A percentile compares a stretch with the other conserved stretches of the same genome.
Evolutionary conservation across 2,113 vertebrate genomes (phyloP).

Genomic region (Chrysemys picta): DNA sequence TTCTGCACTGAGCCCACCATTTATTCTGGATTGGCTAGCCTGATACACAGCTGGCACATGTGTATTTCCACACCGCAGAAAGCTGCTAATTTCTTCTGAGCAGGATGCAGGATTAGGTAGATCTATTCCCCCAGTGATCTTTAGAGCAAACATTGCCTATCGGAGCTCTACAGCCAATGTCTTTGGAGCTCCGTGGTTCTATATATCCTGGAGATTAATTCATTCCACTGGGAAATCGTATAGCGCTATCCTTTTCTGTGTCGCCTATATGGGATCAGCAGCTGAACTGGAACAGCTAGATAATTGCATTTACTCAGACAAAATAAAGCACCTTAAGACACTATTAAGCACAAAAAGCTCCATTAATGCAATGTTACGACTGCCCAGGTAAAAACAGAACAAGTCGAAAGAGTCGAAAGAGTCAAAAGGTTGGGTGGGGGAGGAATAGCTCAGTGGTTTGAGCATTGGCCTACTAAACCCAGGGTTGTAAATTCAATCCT

Average conservation of each 20-base stretch:
- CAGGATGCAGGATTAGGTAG: rapidly evolving
- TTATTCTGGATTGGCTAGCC: background rate
- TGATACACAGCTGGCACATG: background rate
- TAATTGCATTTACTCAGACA: background rate
- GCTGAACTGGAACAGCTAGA: background rate
- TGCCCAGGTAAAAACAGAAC: background rate
- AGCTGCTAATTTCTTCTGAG: background rate
- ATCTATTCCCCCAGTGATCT: background rate
- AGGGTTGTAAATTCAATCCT: too few species aligned
- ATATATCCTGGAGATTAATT: background rate
- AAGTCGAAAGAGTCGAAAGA: background rate
- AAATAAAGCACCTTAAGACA: rapidly evolving
- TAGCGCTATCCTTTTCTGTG: background rate
- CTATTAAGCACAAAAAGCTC: background rate
- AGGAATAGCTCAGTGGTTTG: too few species aligned
- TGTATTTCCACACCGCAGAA: background rate
- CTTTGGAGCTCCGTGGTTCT: background rate
- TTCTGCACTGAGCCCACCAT: rapidly evolving
- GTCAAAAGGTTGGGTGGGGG: background rate
- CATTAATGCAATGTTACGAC: background rate
- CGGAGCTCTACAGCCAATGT: background rate
- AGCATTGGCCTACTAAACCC: too few species aligned
- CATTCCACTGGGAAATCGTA: background rate
- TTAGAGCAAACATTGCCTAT: background rate
- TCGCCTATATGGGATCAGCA: background rate